phyloP scores from a whole-genome alignment of 1,140 invertebrate species.

The Augochlora pura region DNA sequence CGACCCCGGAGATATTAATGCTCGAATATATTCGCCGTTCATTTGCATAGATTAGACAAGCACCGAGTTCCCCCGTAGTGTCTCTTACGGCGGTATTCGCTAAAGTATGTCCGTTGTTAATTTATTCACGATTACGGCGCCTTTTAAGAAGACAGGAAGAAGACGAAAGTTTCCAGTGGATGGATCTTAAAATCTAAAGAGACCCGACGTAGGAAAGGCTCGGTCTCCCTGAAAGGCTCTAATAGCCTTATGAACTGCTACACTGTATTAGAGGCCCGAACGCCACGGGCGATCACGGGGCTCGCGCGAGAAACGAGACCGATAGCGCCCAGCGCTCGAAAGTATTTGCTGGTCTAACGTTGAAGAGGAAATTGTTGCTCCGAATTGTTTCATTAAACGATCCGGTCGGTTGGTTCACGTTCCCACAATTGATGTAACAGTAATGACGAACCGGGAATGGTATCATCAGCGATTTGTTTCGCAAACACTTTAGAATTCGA shows the following conservation, averaged over 20 bases:
- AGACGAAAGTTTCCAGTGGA: background rate
- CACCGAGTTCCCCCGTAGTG: background rate
- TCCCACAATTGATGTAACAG: conserved; percentile 3
- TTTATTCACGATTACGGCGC: conserved; percentile 28
- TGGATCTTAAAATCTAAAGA: background rate
- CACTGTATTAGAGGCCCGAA: background rate
- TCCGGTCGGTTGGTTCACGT: background rate
- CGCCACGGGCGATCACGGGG: conserved; percentile 25
- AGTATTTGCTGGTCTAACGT: conserved; percentile 15
- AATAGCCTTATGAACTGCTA: conserved; percentile 28
- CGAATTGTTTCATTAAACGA: conserved; percentile 17
- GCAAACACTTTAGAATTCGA: too few relatives aligned
- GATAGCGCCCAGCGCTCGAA: background rate
- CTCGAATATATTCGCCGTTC: conserved; percentile 1
- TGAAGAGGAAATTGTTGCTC: background rate
- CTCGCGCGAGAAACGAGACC: conserved; percentile 15
- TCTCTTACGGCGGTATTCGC: background rate
- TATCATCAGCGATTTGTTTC: too few relatives aligned
- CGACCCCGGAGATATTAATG: background rate
- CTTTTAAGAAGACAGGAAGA: background rate
- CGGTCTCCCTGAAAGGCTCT: conserved; percentile 18
- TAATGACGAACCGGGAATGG: too few relatives aligned
- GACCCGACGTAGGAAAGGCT: conserved; percentile 1
- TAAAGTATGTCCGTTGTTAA: conserved; percentile 10
- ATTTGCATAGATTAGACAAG: conserved; percentile 30